phyloP scores from a whole-genome alignment of 2,797 vertebrate species.

The Thripadectes ignobilis region DNA sequence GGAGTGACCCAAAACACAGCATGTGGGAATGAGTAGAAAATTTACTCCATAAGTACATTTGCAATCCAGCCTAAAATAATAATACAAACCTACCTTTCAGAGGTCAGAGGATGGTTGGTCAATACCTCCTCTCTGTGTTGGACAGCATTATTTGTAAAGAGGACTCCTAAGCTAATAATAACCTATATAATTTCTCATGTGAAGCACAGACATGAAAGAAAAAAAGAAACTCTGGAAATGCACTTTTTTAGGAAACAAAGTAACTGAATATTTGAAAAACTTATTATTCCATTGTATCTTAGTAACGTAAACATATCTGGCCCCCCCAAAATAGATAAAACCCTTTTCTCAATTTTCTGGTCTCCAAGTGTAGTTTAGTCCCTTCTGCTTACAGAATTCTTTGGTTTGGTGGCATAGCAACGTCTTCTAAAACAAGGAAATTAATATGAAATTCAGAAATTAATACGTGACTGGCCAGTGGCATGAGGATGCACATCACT shows the following conservation, averaged over 20 bases:
- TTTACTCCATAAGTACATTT: neutral
- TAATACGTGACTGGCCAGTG: rapidly evolving
- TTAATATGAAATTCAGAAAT: neutral
- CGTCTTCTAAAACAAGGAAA: neutral
- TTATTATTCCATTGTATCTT: neutral
- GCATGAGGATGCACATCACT: neutral
- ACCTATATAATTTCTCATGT: neutral
- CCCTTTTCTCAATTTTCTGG: neutral
- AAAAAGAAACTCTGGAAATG: neutral
- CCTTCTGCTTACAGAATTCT: neutral
- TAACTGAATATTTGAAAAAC: neutral
- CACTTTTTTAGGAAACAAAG: neutral
- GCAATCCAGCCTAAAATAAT: neutral
- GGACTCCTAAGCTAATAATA: neutral
- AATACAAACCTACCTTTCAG: neutral
- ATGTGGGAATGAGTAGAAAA: neutral
- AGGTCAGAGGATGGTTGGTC: neutral
- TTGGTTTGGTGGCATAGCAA: neutral
- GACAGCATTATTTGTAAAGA: neutral
- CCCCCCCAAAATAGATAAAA: neutral
- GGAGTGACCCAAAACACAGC: neutral
- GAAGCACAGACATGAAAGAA: neutral
- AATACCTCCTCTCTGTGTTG: neutral
- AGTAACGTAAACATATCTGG: neutral
- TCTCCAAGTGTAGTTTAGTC: neutral